phyloP scores from a whole-genome alignment of 2,113 vertebrate species.

The Tetrax tetrax region DNA sequence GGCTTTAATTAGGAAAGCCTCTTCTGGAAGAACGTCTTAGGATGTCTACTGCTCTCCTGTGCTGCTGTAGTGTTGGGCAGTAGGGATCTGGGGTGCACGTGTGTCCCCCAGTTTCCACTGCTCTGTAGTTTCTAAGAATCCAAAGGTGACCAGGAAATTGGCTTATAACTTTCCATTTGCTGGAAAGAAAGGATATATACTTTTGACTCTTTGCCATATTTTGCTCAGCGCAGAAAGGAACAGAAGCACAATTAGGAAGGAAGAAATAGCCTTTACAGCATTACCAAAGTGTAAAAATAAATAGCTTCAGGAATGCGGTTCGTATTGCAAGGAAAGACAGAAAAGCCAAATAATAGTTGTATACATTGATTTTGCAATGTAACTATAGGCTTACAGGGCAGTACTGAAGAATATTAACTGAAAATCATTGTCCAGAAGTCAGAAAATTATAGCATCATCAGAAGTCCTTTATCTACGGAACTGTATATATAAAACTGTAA shows the following conservation, averaged over 20 bases:
- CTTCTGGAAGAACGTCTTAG: not conserved
- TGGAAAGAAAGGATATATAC: not conserved
- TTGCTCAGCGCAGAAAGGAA: not conserved
- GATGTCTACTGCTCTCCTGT: not conserved
- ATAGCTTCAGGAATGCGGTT: not conserved
- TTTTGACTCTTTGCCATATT: not conserved
- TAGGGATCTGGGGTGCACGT: not conserved
- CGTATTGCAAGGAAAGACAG: not conserved
- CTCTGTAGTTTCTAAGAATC: not conserved
- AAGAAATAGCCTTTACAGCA: not conserved
- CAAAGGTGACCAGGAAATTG: not conserved
- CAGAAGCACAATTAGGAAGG: not conserved
- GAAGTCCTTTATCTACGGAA: not conserved
- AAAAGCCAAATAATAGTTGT: constrained; percentile 42
- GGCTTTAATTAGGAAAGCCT: not conserved
- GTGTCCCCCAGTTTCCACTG: not conserved
- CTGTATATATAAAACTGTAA: not conserved
- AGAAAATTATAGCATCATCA: constrained; percentile 12
- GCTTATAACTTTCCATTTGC: not conserved
- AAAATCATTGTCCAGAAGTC: constrained; percentile 25
- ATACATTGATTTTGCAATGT: constrained; percentile 43
- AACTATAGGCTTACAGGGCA: not conserved
- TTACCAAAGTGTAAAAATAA: not conserved
- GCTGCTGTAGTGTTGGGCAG: not conserved
- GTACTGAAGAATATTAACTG: not conserved